Evolutionary conservation across 2,888 invertebrate genomes (phyloP), one percentile per base, ranked within the genome.

Genomic region (Hoplodrina blanda): DNA sequence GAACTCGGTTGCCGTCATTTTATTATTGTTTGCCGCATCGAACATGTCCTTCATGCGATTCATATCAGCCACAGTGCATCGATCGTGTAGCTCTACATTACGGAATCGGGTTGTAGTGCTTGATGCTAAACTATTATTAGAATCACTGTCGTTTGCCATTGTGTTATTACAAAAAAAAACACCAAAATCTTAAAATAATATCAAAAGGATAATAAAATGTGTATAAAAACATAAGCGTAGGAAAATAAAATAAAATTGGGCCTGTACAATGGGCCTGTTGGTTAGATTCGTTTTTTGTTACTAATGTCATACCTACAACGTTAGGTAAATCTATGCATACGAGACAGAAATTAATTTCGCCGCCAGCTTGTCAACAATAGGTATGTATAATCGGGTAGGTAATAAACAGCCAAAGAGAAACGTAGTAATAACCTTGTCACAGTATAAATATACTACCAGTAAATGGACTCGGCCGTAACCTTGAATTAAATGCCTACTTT

Each of bases 11-110:
- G 93, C 91, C 44, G 93, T 86, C 83, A 97, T 82, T 81, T 93
- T 93, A 66, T 94, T 92, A 33, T 86, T 89, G 59, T 93, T 91
- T 1, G 96, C 92, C 10, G 84, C 83, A 59, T 94, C 90, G 81
- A 97, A 97, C 0, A 91, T 92, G 33, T 95, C 91, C 73, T 95
- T 93, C 46, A 97, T 89, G 76, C 92, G 93, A 17, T 92, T 74
- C 91, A 97, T 92, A 80, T 96, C 95, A 4, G 78, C 68, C 83
- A 93, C 93, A 53, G 93, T 92, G 74, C 96, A 91, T 10, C 93
- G 87, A 68, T 96, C 94, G 76, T 96, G 95, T 4, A 96, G 84
- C 1, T 91, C 89, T 15, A 85, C 85, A 73, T 95, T 96, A 25
- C 88, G 87, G 90, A 89, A 92, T 4, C 88, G 89, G 8, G 74